phyloP scores from a whole-genome alignment of 37 sponge, comb jelly and placozoan genomes.

The Mnemiopsis leidyi region DNA sequence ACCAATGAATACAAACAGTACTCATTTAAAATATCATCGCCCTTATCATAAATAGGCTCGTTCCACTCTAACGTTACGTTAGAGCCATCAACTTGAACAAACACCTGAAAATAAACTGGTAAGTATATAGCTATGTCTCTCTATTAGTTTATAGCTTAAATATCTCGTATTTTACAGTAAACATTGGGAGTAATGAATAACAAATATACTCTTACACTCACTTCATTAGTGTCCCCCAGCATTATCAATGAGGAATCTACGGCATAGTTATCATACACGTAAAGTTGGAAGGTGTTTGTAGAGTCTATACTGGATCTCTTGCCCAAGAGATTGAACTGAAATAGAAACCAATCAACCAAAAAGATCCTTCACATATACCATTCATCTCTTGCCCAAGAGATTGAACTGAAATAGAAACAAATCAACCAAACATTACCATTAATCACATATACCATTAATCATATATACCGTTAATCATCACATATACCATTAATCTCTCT shows the following conservation, averaged over 20 bases:
- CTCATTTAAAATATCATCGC: background rate
- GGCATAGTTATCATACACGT: background rate
- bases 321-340: background rate
- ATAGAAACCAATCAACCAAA: too few species aligned
- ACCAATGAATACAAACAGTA: background rate
- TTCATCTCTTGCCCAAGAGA: background rate
- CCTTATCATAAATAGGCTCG: background rate
- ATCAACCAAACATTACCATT: too few species aligned
- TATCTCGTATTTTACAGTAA: too few species aligned
- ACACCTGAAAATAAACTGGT: background rate
- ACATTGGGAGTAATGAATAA: too few species aligned
- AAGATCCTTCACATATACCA: too few species aligned
- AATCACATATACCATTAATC: too few species aligned
- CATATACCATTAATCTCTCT: too few species aligned
- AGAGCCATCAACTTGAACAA: background rate
- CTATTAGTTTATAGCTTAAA: too few species aligned
- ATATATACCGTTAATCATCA: too few species aligned
- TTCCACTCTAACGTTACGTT: background rate
- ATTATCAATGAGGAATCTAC: background rate
- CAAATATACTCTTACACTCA: too few species aligned
- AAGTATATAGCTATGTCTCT: too few species aligned
- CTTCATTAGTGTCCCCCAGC: background rate
- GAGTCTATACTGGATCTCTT: background rate
- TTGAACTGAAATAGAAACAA: slow-evolving; percentile 12
- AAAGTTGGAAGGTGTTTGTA: slow-evolving; percentile 7